Conservation (phyloP, 2,797 vertebrate species). For the Lutjanus campechanus region DNA sequence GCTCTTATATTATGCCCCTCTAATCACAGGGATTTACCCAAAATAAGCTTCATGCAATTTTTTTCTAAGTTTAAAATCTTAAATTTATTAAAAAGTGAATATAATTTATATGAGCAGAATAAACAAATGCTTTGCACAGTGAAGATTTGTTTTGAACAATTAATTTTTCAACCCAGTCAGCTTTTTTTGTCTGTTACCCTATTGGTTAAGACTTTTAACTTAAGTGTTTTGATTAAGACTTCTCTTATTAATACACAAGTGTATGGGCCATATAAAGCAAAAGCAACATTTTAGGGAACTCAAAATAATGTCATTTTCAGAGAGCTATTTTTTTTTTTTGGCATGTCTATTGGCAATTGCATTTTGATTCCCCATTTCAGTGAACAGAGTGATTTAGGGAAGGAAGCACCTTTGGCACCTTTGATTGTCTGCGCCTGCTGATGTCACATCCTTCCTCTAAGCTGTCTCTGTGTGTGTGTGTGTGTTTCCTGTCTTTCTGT, state of each 20-base stretch:
- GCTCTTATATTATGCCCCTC: not conserved
- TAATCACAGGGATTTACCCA: not conserved
- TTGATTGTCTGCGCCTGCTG: slow-evolving; percentile 93
- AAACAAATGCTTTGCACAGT: not conserved
- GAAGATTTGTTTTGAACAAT: not conserved
- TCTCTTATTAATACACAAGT: too few species aligned
- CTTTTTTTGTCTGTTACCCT: not conserved
- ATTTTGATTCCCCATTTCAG: slow-evolving; percentile 87
- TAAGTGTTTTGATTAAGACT: too few species aligned
- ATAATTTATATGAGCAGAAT: not conserved
- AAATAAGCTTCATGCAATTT: not conserved
- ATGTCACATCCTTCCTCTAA: slow-evolving; percentile 93
- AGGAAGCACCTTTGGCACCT: slow-evolving; percentile 96
- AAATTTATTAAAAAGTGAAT: not conserved
- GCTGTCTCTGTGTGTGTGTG: slow-evolving; percentile 70
- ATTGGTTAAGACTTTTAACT: too few species aligned
- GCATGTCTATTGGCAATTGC: not conserved
- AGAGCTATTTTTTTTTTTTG: not conserved
- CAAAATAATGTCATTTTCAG: not conserved
- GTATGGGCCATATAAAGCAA: not conserved
- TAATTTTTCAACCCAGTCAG: not conserved
- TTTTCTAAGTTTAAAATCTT: not conserved
- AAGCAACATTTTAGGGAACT: not conserved
- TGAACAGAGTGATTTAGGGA: slow-evolving; percentile 82
- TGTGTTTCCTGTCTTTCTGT: slow-evolving; percentile 94